phyloP scores from a whole-genome alignment of 2,113 vertebrate genomes.

The Microcebus jonahi region DNA sequence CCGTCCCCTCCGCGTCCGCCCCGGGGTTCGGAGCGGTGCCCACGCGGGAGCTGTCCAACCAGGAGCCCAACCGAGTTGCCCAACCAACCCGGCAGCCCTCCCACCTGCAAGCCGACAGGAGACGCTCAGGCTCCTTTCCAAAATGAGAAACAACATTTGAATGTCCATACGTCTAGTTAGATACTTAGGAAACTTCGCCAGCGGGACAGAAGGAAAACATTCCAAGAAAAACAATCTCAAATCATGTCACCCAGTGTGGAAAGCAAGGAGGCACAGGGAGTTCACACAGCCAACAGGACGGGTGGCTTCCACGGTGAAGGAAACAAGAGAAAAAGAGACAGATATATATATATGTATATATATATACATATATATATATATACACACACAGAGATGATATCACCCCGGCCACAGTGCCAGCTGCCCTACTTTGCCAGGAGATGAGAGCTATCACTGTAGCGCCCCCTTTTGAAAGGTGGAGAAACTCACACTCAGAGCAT shows the following conservation, averaged over 20 bases:
- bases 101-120: neutral
- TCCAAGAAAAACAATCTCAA: neutral
- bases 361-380: neutral
- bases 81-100: neutral
- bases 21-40: too few relatives aligned
- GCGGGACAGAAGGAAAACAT: neutral
- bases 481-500: neutral
- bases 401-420: fast-evolving
- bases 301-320: neutral
- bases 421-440: too few relatives aligned
- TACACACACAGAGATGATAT: neutral
- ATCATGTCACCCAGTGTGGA: too few relatives aligned
- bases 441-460: neutral
- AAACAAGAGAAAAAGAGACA: neutral
- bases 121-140: neutral
- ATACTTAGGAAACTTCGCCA: neutral
- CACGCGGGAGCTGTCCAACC: neutral
- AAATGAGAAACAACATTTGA: neutral
- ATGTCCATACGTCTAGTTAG: too few relatives aligned
- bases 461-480: neutral
- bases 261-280: neutral
- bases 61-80: neutral
- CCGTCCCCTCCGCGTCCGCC: neutral
- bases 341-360: neutral
- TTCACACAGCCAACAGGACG: too few relatives aligned